Percentiles rank a stretch among this genome's conserved stretches.
Evolutionary conservation across 2,797 vertebrate species (phyloP).

Genomic region (Rachycentron canadum): DNA sequence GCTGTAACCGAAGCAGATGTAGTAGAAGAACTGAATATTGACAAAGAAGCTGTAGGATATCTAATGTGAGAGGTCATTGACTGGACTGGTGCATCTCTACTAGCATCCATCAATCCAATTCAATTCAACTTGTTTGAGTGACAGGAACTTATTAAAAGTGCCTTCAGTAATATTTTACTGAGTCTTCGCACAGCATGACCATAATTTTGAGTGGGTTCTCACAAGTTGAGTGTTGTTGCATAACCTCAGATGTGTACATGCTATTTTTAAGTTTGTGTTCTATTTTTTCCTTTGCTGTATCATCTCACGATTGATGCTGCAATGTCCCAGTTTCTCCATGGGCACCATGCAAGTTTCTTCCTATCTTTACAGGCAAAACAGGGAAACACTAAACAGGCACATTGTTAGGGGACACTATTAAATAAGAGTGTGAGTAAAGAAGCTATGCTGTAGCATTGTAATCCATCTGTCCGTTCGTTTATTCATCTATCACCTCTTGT

Average conservation of each 20-base stretch:
- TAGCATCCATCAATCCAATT: not conserved
- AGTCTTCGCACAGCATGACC: not conserved
- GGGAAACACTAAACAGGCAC: not conserved
- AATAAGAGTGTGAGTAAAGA: not conserved
- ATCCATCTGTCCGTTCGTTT: not conserved
- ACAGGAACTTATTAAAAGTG: slow-evolving; percentile 2
- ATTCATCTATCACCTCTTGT: not conserved
- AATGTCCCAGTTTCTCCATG: slow-evolving; percentile 1
- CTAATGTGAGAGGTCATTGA: too few species aligned
- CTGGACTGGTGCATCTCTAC: not conserved
- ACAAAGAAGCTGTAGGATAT: too few species aligned
- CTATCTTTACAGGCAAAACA: not conserved
- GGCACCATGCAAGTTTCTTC: not conserved
- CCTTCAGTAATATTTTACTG: not conserved
- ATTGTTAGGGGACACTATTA: not conserved
- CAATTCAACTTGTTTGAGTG: not conserved
- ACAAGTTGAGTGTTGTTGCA: slow-evolving; percentile 18
- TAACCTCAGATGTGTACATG: slow-evolving; percentile 20
- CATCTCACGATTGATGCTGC: slow-evolving; percentile 10
- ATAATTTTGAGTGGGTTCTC: slow-evolving; percentile 5
- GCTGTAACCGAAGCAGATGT: too few species aligned
- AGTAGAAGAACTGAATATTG: too few species aligned
- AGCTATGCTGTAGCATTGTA: not conserved
- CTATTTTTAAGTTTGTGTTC: slow-evolving; percentile 21
- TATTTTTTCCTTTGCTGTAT: slow-evolving; percentile 21